Evolutionary conservation across 2,113 vertebrate genomes (phyloP).

Genomic region (Psilopogon haemacephalus): DNA sequence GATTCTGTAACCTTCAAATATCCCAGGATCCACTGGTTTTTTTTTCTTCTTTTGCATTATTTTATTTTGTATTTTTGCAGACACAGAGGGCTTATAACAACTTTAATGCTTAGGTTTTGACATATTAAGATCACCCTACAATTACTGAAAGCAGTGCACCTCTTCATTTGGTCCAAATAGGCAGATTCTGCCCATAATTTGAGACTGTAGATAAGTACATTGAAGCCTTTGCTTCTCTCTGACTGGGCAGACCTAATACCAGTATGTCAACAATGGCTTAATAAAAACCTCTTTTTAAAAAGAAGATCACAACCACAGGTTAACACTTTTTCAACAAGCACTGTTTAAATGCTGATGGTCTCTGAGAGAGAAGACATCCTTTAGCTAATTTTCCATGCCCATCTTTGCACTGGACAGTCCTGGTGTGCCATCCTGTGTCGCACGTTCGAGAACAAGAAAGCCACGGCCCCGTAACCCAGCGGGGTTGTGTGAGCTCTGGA

Average conservation of each 20-base stretch:
- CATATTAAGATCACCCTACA: constrained; percentile 55
- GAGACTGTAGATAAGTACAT: constrained; percentile 45
- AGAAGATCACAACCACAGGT: constrained; percentile 48
- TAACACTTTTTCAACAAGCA: constrained; percentile 93
- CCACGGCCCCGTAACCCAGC: constrained; percentile 92
- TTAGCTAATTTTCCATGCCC: constrained; percentile 86
- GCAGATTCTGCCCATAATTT: constrained; percentile 78
- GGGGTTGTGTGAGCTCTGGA: constrained; percentile 66
- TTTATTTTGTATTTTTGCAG: constrained; percentile 61
- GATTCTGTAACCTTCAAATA: constrained; percentile 71
- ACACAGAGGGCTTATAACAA: constrained; percentile 60
- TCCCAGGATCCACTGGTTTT: constrained; percentile 65
- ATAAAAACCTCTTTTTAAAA: constrained; percentile 1
- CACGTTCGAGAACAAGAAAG: constrained; percentile 94
- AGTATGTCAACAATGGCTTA: not conserved
- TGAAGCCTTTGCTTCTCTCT: constrained; percentile 51
- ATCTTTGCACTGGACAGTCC: constrained; percentile 96
- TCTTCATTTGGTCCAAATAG: constrained; percentile 72
- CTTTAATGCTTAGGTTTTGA: constrained; percentile 44
- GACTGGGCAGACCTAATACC: constrained; percentile 44
- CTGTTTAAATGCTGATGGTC: constrained; percentile 93
- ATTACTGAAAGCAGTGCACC: constrained; percentile 66
- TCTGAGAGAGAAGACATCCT: constrained; percentile 82
- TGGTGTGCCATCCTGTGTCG: constrained; percentile 96
- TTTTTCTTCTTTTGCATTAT: constrained; percentile 55